Conservation (phyloP, 2,113 vertebrate genomes). For the Aegypius monachus region DNA sequence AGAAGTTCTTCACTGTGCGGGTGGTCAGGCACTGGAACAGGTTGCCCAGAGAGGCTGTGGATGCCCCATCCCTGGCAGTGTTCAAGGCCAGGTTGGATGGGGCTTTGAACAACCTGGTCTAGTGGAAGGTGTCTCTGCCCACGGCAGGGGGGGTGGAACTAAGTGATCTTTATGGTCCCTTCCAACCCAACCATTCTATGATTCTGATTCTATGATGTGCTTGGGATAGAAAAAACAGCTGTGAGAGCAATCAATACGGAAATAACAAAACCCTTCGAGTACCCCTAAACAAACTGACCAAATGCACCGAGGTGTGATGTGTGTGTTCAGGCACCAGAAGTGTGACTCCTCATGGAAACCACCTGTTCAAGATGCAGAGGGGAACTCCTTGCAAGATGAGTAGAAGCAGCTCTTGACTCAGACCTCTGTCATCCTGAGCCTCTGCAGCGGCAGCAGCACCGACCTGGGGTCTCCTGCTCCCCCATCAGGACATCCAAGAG, state of each 20-base stretch:
- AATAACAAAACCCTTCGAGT: not conserved
- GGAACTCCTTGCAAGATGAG: not conserved
- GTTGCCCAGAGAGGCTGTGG: no score
- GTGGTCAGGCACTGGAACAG: no score
- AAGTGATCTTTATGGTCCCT: no score
- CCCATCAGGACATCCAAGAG: not conserved
- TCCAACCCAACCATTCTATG: no score
- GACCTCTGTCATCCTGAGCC: not conserved
- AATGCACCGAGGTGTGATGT: rapidly evolving
- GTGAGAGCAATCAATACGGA: not conserved
- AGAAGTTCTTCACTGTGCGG: no score
- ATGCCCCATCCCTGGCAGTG: no score
- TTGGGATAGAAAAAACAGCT: not conserved
- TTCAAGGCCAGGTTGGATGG: no score
- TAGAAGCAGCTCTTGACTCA: not conserved
- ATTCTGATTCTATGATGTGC: no score
- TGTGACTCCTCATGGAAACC: not conserved
- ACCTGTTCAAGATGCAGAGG: not conserved
- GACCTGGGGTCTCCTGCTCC: not conserved
- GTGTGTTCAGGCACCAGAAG: not conserved
- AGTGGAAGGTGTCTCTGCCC: no score
- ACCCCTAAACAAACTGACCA: not conserved
- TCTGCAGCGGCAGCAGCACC: rapidly evolving
- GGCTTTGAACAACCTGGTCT: no score
- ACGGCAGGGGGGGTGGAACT: no score